Evolutionary conservation across 1,140 invertebrate genomes (phyloP), one percentile per base, ranked within the genome.

Genomic region (Papilio helenus): DNA sequence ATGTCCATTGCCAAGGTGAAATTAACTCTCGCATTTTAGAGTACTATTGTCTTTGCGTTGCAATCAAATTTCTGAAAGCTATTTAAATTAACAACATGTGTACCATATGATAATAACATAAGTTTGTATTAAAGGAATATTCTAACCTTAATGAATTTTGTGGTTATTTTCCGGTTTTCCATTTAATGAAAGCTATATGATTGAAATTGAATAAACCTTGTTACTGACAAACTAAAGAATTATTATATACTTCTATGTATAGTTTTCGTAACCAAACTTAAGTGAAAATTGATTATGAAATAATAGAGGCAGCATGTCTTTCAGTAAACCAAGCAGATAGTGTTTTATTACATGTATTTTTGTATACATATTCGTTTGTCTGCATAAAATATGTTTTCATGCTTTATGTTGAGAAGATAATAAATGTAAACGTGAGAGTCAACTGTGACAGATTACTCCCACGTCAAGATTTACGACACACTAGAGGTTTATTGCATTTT

Each of bases 21-120:
- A 79, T 83, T 78, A 83, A 81, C 74, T 76, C 81, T 77, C 80
- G 81, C 80, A 76, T 81, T 81, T 80, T 80, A 81, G 74, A 84
- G 80, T 80, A 81, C 79, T 29, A 23, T 16, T 44, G 34, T 42
- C 39, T 72, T 20, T 26, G 10, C 7, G 3, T 29, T 29, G 61
- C 61, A 68, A 68, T 29, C 61, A 68, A 29, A 68, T 68, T 68
- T 68, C 26, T 29, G 14, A 29, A 68, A 29, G 23, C 23, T 29
- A 68, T 29, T 68, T 29, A 68, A 16, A 29, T 34, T 68, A 68
- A 68, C 23, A 16, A 29, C 4, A 16, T 68, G 5, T 26, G 23
- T 3, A 14, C 4, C 26, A 7, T 5, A 68, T 26, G 23, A 12
- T 68, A 34, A 68, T 16, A 20, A 1, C 14, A 68, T 26, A 68